Evolutionary conservation across 2,113 vertebrate genomes (phyloP).

Genomic region (Dasyprocta punctata): DNA sequence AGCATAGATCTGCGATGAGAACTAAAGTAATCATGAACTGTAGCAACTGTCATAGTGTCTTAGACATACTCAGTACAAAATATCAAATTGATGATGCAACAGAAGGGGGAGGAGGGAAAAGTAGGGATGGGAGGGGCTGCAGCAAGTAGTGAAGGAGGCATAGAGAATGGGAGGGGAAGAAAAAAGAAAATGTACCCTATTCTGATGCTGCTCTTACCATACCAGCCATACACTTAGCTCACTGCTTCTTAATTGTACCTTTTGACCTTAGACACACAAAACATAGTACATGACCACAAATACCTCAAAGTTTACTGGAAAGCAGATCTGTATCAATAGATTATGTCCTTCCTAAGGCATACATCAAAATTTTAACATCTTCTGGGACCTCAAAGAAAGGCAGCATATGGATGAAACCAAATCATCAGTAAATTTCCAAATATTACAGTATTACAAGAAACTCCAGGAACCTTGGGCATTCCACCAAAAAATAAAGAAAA

Average conservation of each 20-base stretch:
- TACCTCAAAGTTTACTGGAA: constrained; percentile 1
- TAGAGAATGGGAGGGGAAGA: not conserved
- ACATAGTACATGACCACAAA: not conserved
- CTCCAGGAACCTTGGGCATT: not conserved
- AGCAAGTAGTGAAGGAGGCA: accelerated
- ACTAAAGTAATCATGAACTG: not conserved
- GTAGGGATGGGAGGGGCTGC: accelerated
- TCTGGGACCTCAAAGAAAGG: not conserved
- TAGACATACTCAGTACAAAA: not conserved
- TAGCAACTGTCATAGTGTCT: not conserved
- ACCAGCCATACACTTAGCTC: not conserved
- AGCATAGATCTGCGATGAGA: not conserved
- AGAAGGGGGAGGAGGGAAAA: not conserved
- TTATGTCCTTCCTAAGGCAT: not conserved
- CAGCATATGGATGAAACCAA: not conserved
- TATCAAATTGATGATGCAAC: not conserved
- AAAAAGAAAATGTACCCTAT: not conserved
- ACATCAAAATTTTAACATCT: constrained; percentile 42
- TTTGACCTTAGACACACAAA: not conserved
- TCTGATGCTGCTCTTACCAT: not conserved
- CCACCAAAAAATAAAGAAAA: not conserved
- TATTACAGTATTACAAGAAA: not conserved
- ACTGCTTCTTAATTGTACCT: not conserved
- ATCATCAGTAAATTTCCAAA: not conserved
- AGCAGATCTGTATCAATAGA: not conserved